These are phyloP conservation scores for Danio choprae DNA, from an alignment of 2,797 vertebrate genomes.

Conservation along the genomic window DNA sequence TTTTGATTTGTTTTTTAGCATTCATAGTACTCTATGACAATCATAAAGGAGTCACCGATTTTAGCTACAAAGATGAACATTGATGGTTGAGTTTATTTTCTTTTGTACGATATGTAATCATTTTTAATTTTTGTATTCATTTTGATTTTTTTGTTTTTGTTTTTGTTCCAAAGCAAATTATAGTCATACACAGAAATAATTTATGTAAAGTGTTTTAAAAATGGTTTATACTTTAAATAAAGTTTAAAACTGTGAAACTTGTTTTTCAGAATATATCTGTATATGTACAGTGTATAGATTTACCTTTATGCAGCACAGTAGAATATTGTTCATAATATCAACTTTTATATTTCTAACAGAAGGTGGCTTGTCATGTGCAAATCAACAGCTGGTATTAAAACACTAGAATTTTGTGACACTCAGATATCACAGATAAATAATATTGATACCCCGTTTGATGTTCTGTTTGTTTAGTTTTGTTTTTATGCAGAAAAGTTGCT, in stretches of 20 bases:
- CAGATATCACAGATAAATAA: slow-evolving; percentile 83
- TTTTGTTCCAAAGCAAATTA: slow-evolving; percentile 94
- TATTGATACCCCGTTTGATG: slow-evolving; percentile 79
- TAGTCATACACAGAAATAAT: slow-evolving; percentile 98
- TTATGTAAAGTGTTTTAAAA: slow-evolving; percentile 99
- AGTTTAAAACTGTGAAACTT: slow-evolving; percentile 99
- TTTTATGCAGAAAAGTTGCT: slow-evolving; percentile 78
- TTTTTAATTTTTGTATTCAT: slow-evolving; percentile 99
- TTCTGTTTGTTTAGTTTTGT: slow-evolving; percentile 65
- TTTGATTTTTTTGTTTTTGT: slow-evolving; percentile 82
- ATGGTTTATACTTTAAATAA: slow-evolving; percentile 99
- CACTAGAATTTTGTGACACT: slow-evolving; percentile 86
- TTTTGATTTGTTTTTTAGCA: slow-evolving; percentile 74
- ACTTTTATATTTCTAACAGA: slow-evolving; percentile 90
- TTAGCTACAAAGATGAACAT: slow-evolving; percentile 90
- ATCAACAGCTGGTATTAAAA: slow-evolving; percentile 87
- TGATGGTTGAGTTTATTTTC: slow-evolving; percentile 87
- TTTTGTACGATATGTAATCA: slow-evolving; percentile 99
- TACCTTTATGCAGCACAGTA: slow-evolving; percentile 90
- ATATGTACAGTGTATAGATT: slow-evolving; percentile 88
- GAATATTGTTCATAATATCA: slow-evolving; percentile 88
- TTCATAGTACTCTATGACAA: slow-evolving; percentile 98
- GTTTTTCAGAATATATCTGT: slow-evolving; percentile 88
- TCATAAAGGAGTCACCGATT: slow-evolving; percentile 97
- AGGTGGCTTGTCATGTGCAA: slow-evolving; percentile 89